Evolutionary conservation across 2,888 invertebrate species (phyloP), one percentile per base, ranked within the genome.

Genomic region (Brachyopa scutellaris): DNA sequence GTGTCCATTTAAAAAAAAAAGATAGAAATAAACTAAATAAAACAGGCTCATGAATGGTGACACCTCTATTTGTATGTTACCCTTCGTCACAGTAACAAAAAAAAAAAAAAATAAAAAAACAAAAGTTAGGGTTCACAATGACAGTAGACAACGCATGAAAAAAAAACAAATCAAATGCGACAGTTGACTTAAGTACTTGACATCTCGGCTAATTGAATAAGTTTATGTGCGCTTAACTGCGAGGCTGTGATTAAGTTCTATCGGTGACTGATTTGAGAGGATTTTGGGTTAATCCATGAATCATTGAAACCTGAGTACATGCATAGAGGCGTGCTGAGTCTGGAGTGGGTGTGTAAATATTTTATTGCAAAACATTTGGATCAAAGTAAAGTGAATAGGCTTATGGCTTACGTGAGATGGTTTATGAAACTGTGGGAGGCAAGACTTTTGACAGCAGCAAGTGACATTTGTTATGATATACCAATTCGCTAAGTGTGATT

Each of bases 181-280:
- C 70, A 62, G 47, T 23, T 55, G 17, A 55, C 49, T 57, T 40
- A 51, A 64, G 31, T 49, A 47, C 53, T 45, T 62, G 47, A 53
- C 53, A 53, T 38, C 53, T 49, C 9, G 49, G 15, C 57, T 74
- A 74, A 66, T 66, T 74, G 74, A 66, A 66, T 66, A 66, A 74
- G 66, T 66, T 66, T 53, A 53, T 53, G 66, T 40, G 9, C 29
- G 70, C 31, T 61, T 61, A 61, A 49, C 51, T 61, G 49, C 17
- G 61, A 64, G n/a, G 17, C 40, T 31, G 17, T 55, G 77, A 77
- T 77, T 78, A 57, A 57, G 31, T 49, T 51, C 47, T 64, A 64
- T 57, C 42, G 40, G 55, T 57, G 57, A 57, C 40, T 72, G 72
- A 64, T 70, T 57, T 33, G 31, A 55, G 47, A 33, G 64, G 64